These are phyloP conservation scores for Synergus itoensis DNA, from an alignment of 2,888 invertebrate species.

Conservation along the genomic window DNA sequence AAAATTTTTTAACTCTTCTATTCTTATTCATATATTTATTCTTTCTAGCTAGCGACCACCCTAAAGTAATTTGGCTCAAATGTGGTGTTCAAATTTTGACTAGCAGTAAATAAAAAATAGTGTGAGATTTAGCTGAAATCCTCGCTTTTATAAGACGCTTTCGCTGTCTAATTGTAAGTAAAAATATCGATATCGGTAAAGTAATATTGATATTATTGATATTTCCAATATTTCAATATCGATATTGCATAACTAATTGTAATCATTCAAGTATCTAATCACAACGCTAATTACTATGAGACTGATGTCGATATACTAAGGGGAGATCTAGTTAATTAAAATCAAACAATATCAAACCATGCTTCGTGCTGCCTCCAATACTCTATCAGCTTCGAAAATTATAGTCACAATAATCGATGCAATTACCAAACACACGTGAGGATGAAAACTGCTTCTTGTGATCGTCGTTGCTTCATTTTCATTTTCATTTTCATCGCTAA, in stretches of 20 bases:
- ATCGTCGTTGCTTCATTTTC: slow-evolving; percentile 16
- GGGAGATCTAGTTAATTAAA: slow-evolving; percentile 37
- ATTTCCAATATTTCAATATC: too few species aligned
- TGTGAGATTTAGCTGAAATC: not conserved
- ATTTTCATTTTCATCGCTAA: slow-evolving; percentile 12
- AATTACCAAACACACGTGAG: slow-evolving; percentile 45
- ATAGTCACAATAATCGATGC: slow-evolving; percentile 51
- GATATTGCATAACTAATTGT: not conserved
- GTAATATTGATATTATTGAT: too few species aligned
- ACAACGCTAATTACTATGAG: slow-evolving; percentile 36
- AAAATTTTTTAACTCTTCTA: too few species aligned
- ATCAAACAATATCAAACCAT: slow-evolving; percentile 44
- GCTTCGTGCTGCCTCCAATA: slow-evolving; percentile 42
- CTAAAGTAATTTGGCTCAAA: not conserved
- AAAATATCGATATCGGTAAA: too few species aligned
- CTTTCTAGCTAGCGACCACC: too few species aligned
- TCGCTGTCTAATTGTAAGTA: slow-evolving; percentile 17
- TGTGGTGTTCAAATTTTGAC: not conserved
- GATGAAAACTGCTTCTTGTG: slow-evolving; percentile 14
- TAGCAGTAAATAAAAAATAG: not conserved
- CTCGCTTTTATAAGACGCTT: not conserved
- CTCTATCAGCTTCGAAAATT: slow-evolving; percentile 37
- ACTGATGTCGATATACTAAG: slow-evolving; percentile 22
- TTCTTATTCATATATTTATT: too few species aligned
- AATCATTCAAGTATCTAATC: slow-evolving; percentile 32